Evolutionary conservation across 2,797 vertebrate species (phyloP).

Genomic region (Mareca penelope): DNA sequence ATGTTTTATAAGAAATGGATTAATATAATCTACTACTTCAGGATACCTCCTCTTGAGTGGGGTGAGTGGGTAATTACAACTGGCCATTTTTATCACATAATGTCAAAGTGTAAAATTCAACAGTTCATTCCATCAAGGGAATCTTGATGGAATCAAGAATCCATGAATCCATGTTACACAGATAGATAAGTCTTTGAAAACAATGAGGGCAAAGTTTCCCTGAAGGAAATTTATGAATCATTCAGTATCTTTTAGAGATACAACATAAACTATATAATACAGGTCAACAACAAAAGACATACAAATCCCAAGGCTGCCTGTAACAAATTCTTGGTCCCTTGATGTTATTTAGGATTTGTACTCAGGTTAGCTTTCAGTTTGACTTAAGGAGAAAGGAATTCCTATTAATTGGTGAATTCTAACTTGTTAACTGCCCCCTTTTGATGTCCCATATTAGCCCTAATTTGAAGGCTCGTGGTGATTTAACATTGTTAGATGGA

Average conservation of each 20-base stretch:
- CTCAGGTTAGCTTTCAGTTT: not conserved
- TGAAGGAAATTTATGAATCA: constrained; percentile 34
- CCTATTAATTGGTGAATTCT: not conserved
- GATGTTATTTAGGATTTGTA: not conserved
- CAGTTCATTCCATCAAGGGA: not conserved
- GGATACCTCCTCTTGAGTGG: not conserved
- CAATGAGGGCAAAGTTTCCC: constrained; percentile 33
- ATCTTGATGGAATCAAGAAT: no score
- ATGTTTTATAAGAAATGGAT: not conserved
- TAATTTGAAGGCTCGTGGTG: not conserved
- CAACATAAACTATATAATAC: not conserved
- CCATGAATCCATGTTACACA: not conserved
- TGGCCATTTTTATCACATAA: not conserved
- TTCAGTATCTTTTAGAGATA: not conserved
- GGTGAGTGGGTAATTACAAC: not conserved
- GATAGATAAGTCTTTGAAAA: constrained; percentile 37
- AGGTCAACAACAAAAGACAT: not conserved
- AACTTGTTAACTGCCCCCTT: not conserved
- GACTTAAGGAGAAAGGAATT: not conserved
- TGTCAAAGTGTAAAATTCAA: not conserved
- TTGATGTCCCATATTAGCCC: not conserved
- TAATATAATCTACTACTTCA: not conserved
- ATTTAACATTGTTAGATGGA: no score
- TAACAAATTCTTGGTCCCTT: not conserved
- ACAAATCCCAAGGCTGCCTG: constrained; percentile 4